Evolutionary conservation across 2,888 invertebrate genomes (phyloP).

Genomic region (Phyllotreta cruciferae): DNA sequence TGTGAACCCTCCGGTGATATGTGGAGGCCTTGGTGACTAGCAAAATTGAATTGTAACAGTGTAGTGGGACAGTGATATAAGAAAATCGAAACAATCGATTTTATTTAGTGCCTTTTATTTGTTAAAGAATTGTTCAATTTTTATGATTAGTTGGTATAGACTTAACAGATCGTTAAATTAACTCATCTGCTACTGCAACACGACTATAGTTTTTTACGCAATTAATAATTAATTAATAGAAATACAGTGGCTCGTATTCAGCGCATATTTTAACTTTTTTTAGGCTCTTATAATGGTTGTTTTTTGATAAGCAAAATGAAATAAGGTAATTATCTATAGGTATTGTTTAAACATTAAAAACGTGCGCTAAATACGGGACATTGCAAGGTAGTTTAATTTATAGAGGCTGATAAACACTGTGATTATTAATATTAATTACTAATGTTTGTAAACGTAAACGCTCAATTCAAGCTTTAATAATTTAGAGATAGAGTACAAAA

Average conservation of each 20-base stretch:
- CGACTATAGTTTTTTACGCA: no score
- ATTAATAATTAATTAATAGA: no score
- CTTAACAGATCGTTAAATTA: background rate
- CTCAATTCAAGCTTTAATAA: conserved; percentile 46
- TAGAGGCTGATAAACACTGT: conserved; percentile 26
- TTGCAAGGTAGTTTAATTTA: background rate
- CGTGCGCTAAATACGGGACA: background rate
- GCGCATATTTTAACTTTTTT: background rate
- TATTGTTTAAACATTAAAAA: no score
- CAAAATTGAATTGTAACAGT: background rate
- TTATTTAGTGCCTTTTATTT: background rate
- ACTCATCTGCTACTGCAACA: no score
- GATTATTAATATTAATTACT: conserved; percentile 25
- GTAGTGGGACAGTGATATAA: background rate
- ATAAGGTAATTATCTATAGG: no score
- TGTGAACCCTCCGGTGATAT: conserved; percentile 51
- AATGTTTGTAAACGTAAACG: conserved; percentile 7
- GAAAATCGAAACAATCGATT: background rate
- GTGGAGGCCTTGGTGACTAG: conserved; percentile 59
- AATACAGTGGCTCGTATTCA: no score
- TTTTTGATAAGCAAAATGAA: background rate
- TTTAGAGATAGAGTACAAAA: conserved; percentile 33
- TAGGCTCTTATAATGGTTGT: conserved; percentile 1
- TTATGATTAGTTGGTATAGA: background rate
- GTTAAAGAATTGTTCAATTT: background rate